A percentile compares a stretch with the other conserved stretches of the same genome.
Conservation (phyloP, 2,113 vertebrate genomes). For the Ranitomeya variabilis region DNA sequence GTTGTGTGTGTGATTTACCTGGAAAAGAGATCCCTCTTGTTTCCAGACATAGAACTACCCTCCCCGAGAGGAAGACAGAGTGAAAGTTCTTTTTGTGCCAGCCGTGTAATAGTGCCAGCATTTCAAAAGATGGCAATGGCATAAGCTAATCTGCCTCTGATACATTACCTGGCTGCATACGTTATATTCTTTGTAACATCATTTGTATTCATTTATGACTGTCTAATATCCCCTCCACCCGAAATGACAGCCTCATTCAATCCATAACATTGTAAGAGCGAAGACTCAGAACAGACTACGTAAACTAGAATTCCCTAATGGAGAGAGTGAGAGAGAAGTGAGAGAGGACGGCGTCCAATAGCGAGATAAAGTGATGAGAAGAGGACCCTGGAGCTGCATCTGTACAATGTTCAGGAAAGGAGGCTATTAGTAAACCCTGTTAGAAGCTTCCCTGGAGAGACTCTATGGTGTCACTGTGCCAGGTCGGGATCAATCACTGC, state of each 20-base stretch:
- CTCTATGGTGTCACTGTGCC: neutral
- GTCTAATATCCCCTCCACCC: neutral
- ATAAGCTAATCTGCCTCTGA: no score
- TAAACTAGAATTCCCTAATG: conserved; percentile 14
- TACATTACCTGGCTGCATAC: neutral
- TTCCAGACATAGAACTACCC: no score
- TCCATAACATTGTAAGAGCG: neutral
- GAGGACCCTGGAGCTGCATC: conserved; percentile 8
- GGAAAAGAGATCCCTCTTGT: no score
- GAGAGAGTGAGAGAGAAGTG: neutral
- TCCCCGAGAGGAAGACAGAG: no score
- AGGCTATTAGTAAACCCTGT: conserved; percentile 1
- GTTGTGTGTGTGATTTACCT: no score
- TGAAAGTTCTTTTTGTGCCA: no score
- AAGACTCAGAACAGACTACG: neutral
- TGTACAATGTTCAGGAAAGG: neutral
- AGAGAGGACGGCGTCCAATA: neutral
- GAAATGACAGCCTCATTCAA: neutral
- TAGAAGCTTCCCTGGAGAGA: neutral
- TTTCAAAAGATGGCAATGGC: no score
- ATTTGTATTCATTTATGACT: neutral
- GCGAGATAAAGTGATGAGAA: neutral
- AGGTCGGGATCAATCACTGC: neutral
- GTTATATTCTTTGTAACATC: neutral
- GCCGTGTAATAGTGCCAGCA: no score